Base-by-base conservation (phyloP, 1,140 invertebrate genomes). In the Drosophila carrolli region DNA sequence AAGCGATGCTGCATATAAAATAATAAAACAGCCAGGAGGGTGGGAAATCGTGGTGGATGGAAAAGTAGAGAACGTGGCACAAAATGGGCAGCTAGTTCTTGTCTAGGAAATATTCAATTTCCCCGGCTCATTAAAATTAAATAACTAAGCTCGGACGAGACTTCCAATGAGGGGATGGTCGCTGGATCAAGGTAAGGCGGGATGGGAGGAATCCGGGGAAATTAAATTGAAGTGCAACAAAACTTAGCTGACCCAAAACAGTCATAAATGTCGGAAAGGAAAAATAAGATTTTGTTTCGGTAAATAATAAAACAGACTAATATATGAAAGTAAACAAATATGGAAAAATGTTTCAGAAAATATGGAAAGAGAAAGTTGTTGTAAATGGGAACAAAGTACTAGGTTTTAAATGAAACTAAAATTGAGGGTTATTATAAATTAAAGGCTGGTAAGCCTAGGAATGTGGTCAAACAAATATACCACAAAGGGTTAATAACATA, bases 41-140 rank as follows among this genome's bases (percentile, higher is more conserved):
- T 27, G 16, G 35, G 29, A 19, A n/a, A 29, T n/a, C 10, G 6
- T 32, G 35, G 46, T 32, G 23, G 23, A 23, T 13, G 56, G 40
- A n/a, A 57, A 60, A 32, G 47, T 23, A 62, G 48, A 58, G 40
- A 58, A 54, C 43, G 32, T 63, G 19, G 55, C 72, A 54, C 40
- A 8, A 65, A 71, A 72, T 78, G 58, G 48, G 37, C 44, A 72
- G 65, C 65, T 62, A 78, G 66, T 59, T 66, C 66, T 63, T 37
- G 43, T 43, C 60, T 43, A 80, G 59, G 55, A 74, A 78, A 89
- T 84, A 89, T 89, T 90, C 84, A 89, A 89, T 89, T 89, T 89
- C 43, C 85, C 57, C 60, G 53, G 62, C 80, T 89, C 84, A 89
- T 89, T 89, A 89, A 89, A 89, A 89, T 89, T 80, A 84, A 89